Conservation (phyloP, 2,888 invertebrate genomes). For the Cataglyphis altisquamis region DNA sequence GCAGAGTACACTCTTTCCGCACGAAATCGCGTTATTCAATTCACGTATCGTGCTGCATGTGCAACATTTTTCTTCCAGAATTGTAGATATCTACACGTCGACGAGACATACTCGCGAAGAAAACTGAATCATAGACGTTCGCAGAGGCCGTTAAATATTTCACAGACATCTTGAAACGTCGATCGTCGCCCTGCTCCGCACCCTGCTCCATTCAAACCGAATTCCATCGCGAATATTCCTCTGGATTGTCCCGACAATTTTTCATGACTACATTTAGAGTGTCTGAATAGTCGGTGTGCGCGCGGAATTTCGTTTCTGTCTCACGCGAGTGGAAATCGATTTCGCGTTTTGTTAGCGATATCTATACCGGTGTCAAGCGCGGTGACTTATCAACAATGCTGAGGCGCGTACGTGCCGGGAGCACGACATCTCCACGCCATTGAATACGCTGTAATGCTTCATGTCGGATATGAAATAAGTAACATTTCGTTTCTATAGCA, state of each 20-base stretch:
- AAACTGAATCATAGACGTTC: slow-evolving; percentile 45
- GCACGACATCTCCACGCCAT: slow-evolving; percentile 61
- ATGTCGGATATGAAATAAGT: slow-evolving; percentile 67
- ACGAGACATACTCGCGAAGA: slow-evolving; percentile 6
- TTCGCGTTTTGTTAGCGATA: slow-evolving; percentile 69
- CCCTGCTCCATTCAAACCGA: slow-evolving; percentile 27
- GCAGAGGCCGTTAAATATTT: slow-evolving; percentile 52
- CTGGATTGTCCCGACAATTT: slow-evolving; percentile 51
- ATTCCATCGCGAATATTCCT: slow-evolving; percentile 55
- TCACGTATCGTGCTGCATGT: slow-evolving; percentile 27
- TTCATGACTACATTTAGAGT: slow-evolving; percentile 52
- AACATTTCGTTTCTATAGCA: slow-evolving; percentile 63
- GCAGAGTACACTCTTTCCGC: slow-evolving; percentile 47
- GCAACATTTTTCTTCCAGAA: slow-evolving; percentile 34
- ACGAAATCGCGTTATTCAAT: slow-evolving; percentile 11
- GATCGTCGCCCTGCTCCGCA: slow-evolving; percentile 34
- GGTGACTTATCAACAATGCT: slow-evolving; percentile 70
- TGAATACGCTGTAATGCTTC: slow-evolving; percentile 44
- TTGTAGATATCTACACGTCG: slow-evolving; percentile 44
- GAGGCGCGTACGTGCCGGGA: slow-evolving; percentile 68
- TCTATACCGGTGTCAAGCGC: slow-evolving; percentile 64
- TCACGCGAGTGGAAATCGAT: slow-evolving; percentile 60
- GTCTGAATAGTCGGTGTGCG: slow-evolving; percentile 30
- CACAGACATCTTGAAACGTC: slow-evolving; percentile 51
- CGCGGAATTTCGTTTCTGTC: slow-evolving; percentile 50